phyloP scores from a whole-genome alignment of 2,888 invertebrate genomes.

The Clitarchus hookeri region DNA sequence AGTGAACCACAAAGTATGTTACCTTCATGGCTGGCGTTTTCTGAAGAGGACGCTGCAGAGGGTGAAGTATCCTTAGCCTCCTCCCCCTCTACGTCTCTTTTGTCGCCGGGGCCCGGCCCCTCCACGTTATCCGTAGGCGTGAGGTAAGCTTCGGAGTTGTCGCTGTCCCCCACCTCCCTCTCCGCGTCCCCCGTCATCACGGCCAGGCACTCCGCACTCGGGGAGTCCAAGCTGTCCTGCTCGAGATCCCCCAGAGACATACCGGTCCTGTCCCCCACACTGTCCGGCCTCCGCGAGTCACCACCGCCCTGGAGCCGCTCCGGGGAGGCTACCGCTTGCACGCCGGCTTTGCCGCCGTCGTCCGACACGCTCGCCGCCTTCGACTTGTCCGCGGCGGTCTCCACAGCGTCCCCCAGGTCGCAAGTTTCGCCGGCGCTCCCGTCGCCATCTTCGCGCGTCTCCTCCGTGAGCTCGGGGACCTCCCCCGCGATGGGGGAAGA shows the following conservation, averaged over 20 bases:
- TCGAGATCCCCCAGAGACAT: not conserved
- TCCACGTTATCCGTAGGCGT: conserved; percentile 66
- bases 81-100: conserved; percentile 48
- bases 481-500: conserved; percentile 31
- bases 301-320: not conserved
- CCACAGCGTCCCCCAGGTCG: not conserved
- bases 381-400: not conserved
- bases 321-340: not conserved
- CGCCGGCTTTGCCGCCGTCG: not conserved
- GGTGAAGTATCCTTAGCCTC: conserved; percentile 49
- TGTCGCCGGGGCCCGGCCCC: conserved; percentile 37
- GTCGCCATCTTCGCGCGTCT: not conserved
- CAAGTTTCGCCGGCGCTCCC: not conserved
- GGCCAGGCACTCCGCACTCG: not conserved
- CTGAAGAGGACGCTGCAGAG: conserved; percentile 29
- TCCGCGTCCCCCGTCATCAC: conserved; percentile 49
- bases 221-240: not conserved
- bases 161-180: conserved; percentile 67
- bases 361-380: not conserved
- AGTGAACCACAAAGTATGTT: not conserved
- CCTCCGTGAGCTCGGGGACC: conserved; percentile 55
- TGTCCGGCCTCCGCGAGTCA: not conserved
- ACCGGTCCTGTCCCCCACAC: not conserved
- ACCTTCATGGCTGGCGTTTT: not conserved
- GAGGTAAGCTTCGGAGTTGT: conserved; percentile 69